phyloP scores from a whole-genome alignment of 2,888 invertebrate genomes.

The Macaria liturata region DNA sequence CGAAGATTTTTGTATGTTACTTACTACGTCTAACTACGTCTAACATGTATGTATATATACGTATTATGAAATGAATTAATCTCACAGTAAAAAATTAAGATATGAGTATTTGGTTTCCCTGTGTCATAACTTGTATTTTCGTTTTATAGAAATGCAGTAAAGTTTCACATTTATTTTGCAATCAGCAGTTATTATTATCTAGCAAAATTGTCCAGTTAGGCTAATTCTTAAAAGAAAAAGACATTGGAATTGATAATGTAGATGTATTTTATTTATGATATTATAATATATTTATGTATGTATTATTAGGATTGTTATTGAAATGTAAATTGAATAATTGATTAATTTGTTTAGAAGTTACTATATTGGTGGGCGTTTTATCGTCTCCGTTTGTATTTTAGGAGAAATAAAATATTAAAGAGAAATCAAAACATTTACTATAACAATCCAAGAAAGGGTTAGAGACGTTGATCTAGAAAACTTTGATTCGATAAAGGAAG shows the following conservation, averaged over 20 bases:
- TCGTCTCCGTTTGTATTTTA: not conserved
- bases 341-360: too few species aligned
- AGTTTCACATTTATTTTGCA: constrained; percentile 1
- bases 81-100: too few species aligned
- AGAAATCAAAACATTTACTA: not conserved
- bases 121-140: too few species aligned
- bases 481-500: not conserved
- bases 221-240: constrained; percentile 18
- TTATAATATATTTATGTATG: constrained; percentile 11
- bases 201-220: constrained; percentile 30
- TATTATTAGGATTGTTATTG: constrained; percentile 9
- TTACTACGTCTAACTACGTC: not conserved
- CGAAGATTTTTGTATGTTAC: constrained; percentile 22
- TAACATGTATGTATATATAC: too few species aligned
- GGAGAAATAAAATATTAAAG: not conserved
- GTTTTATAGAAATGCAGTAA: not conserved
- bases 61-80: too few species aligned
- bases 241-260: constrained; percentile 52
- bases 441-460: too few species aligned
- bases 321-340: too few species aligned
- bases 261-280: constrained; percentile 39
- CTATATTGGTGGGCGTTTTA: too few species aligned
- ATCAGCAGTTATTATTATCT: constrained; percentile 23
- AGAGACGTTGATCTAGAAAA: not conserved
- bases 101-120: too few species aligned